phyloP scores from a whole-genome alignment of 2,113 vertebrate genomes.

The Limanda limanda region DNA sequence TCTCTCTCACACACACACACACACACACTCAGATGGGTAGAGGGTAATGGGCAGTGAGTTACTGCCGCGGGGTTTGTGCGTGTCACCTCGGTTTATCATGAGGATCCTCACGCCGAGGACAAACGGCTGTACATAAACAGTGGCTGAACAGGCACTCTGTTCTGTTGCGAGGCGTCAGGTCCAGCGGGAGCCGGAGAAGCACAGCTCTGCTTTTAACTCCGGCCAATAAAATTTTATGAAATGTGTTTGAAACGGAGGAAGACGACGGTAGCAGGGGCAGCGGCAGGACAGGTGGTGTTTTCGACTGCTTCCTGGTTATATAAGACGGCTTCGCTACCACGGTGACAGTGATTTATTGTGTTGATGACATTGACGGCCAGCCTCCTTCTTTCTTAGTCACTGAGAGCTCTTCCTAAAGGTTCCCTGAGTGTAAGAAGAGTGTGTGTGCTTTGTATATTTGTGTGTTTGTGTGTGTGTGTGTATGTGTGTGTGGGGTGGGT shows the following conservation, averaged over 20 bases:
- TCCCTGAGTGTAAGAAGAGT: constrained; percentile 21
- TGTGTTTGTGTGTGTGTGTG: neutral
- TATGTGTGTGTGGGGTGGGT: constrained; percentile 4
- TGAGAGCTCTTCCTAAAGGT: constrained; percentile 26
- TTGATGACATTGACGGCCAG: constrained; percentile 47
- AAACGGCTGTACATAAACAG: constrained; percentile 67
- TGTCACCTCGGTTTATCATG: constrained; percentile 71
- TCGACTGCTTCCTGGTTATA: constrained; percentile 43
- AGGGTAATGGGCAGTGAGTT: constrained; percentile 66
- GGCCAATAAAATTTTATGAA: constrained; percentile 67
- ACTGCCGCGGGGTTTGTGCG: constrained; percentile 55
- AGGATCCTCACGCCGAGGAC: constrained; percentile 64
- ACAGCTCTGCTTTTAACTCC: constrained; percentile 53
- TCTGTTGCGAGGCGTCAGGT: constrained; percentile 43
- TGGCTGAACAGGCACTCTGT: constrained; percentile 56
- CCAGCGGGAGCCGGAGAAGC: constrained; percentile 42
- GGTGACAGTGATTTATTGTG: constrained; percentile 53
- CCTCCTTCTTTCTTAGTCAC: constrained; percentile 39
- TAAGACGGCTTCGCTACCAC: constrained; percentile 31
- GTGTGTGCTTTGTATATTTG: constrained; percentile 16
- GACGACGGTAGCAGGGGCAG: constrained; percentile 36
- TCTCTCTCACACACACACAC: too few species aligned
- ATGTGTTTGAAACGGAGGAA: constrained; percentile 57
- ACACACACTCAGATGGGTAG: constrained; percentile 27
- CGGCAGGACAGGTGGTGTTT: constrained; percentile 34